These are phyloP conservation scores for Nicator chloris DNA, from an alignment of 2,113 vertebrate species.

Conservation along the genomic window DNA sequence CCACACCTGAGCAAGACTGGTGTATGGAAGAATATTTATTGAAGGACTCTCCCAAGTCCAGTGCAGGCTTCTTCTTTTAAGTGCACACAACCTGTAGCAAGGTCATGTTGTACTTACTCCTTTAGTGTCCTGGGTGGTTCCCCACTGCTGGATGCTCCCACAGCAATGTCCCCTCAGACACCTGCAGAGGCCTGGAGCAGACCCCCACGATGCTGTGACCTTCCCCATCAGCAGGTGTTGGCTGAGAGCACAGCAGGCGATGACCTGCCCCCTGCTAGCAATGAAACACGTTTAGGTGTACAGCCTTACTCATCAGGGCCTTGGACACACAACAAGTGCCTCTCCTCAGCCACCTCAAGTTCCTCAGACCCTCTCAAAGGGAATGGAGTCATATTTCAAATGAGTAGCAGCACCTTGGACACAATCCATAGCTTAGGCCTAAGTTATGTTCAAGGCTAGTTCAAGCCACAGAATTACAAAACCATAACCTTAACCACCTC, in stretches of 20 bases:
- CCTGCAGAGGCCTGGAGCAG: background rate
- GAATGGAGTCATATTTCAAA: background rate
- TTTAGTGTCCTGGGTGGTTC: background rate
- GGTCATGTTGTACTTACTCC: background rate
- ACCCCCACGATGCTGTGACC: background rate
- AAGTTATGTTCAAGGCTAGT: background rate
- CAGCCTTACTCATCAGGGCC: background rate
- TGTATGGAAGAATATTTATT: background rate
- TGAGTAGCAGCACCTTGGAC: background rate
- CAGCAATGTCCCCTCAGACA: background rate
- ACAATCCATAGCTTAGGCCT: background rate
- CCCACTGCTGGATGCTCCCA: background rate
- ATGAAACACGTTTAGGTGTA: background rate
- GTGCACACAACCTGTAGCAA: background rate
- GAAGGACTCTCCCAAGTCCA: background rate
- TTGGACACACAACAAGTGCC: background rate
- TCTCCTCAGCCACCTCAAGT: background rate
- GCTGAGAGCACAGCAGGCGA: rapidly evolving
- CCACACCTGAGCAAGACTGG: background rate
- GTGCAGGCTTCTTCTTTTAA: background rate
- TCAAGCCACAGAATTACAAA: background rate
- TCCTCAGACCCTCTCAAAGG: background rate
- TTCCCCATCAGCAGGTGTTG: background rate
- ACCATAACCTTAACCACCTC: background rate
- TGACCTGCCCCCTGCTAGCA: background rate